Evolutionary conservation across 1,140 invertebrate species (phyloP).

Genomic region (Cydia fagiglandana): DNA sequence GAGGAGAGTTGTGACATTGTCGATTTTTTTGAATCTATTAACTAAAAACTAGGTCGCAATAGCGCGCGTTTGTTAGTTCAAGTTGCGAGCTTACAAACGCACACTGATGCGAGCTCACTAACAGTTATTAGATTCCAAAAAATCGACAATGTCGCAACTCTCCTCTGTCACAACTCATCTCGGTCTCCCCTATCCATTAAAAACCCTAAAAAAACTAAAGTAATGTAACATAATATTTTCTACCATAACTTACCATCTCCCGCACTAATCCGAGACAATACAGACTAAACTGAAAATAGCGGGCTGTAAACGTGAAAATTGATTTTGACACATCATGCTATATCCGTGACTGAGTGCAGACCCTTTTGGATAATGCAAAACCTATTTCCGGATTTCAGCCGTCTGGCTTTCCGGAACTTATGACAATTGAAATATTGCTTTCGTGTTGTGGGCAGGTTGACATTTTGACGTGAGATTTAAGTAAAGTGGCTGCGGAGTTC

Average conservation of each 20-base stretch:
- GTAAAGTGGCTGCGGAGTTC: constrained; percentile 7
- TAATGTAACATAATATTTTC: neutral
- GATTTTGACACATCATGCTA: constrained; percentile 69
- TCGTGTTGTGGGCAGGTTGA: constrained; percentile 35
- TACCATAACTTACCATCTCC: neutral
- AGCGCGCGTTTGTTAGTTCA: too few relatives aligned
- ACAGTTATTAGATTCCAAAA: too few relatives aligned
- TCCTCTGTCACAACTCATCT: too few relatives aligned
- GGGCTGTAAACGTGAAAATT: constrained; percentile 70
- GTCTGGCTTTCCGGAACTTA: constrained; percentile 54
- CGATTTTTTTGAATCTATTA: too few relatives aligned
- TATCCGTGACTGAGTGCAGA: constrained; percentile 53
- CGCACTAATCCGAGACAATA: constrained; percentile 41
- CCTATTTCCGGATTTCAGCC: constrained; percentile 58
- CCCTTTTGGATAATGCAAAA: constrained; percentile 64
- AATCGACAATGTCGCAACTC: too few relatives aligned
- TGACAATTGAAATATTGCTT: constrained; percentile 57
- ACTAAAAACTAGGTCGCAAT: too few relatives aligned
- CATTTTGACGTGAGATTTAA: constrained; percentile 31
- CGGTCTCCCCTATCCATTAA: too few relatives aligned
- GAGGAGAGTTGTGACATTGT: too few relatives aligned
- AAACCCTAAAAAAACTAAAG: too few relatives aligned
- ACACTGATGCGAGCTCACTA: too few relatives aligned
- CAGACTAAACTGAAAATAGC: constrained; percentile 65
- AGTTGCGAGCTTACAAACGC: too few relatives aligned